These are phyloP conservation scores for Cryptus armator DNA, from an alignment of 2,888 invertebrate species.

Conservation along the genomic window DNA sequence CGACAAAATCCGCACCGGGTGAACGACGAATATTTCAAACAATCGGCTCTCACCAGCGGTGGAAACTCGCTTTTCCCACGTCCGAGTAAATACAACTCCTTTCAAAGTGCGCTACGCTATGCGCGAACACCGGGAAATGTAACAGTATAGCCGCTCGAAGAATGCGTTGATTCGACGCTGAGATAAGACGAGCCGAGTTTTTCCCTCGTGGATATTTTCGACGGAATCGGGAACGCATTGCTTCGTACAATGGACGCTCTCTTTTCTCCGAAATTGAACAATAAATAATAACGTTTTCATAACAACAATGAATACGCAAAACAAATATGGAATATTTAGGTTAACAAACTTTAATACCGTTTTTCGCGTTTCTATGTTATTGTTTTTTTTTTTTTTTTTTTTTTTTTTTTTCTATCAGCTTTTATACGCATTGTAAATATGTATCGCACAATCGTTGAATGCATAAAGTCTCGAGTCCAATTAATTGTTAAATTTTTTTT, in stretches of 20 bases:
- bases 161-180: conserved; percentile 48
- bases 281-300: conserved; percentile 26
- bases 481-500: neutral
- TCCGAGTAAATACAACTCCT: conserved; percentile 55
- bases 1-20: neutral
- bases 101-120: conserved; percentile 29
- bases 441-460: neutral
- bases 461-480: neutral
- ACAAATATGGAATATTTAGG: conserved; percentile 50
- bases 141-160: conserved; percentile 56
- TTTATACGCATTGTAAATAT: conserved; percentile 4
- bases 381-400: conserved; percentile 3
- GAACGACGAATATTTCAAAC: conserved; percentile 16
- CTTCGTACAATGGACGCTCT: conserved; percentile 31
- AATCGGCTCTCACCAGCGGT: conserved; percentile 30
- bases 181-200: conserved; percentile 41
- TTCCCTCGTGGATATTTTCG: conserved; percentile 6
- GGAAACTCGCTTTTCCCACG: conserved; percentile 59
- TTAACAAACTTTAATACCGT: conserved; percentile 26
- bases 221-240: conserved; percentile 8
- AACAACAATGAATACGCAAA: conserved; percentile 21
- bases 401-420: neutral
- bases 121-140: conserved; percentile 55
- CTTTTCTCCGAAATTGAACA: conserved; percentile 26
- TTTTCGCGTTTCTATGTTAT: conserved; percentile 29